Conservation (phyloP, 2,797 vertebrate genomes). For the Gambusia yucatana region DNA sequence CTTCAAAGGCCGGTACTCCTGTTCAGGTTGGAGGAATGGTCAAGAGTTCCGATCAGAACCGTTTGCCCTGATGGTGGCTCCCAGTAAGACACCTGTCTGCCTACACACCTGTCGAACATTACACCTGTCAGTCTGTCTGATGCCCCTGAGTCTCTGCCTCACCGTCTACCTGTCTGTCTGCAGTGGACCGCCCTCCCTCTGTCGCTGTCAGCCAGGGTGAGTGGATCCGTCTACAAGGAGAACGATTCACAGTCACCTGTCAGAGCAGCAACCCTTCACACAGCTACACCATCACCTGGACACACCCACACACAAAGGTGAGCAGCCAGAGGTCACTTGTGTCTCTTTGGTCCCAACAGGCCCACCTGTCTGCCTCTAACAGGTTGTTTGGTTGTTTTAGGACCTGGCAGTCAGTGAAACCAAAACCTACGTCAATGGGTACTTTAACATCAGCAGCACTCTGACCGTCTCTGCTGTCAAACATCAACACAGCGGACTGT, state of each 20-base stretch:
- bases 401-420: accelerated
- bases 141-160: neutral
- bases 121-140: neutral
- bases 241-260: conserved; percentile 83
- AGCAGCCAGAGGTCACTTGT: conserved; percentile 23
- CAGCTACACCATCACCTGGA: conserved; percentile 73
- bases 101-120: neutral
- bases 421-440: accelerated
- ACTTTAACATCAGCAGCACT: conserved; percentile 30
- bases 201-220: conserved; percentile 67
- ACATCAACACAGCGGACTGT: conserved; percentile 78
- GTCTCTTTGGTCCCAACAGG: neutral
- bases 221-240: conserved; percentile 81
- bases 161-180: neutral
- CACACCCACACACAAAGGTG: conserved; percentile 58
- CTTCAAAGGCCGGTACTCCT: conserved; percentile 76
- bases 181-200: conserved; percentile 57
- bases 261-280: conserved; percentile 50
- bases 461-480: conserved; percentile 70
- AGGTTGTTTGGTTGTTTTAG: conserved; percentile 33
- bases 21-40: conserved; percentile 67
- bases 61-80: conserved; percentile 71
- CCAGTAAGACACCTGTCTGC: conserved; percentile 75
- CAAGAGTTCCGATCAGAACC: conserved; percentile 36
- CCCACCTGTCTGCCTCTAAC: neutral